phyloP scores from a whole-genome alignment of 1,140 invertebrate species.

The Papilio dardanus region DNA sequence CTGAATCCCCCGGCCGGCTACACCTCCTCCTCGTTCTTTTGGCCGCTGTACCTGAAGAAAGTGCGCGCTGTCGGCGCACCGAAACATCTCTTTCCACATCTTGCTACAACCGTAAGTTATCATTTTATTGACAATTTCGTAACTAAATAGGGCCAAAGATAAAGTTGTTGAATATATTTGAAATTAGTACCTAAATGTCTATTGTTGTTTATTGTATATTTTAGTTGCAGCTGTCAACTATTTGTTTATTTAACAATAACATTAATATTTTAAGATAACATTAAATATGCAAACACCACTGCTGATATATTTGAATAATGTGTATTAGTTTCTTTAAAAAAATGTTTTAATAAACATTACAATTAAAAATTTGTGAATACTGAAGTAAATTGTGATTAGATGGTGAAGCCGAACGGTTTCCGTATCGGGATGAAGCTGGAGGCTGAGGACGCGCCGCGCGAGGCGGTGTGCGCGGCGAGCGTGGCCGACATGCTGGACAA shows the following conservation, averaged over 20 bases:
- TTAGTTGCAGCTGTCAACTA: neutral
- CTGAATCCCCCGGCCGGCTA: conserved; percentile 90
- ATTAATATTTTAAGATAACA: neutral
- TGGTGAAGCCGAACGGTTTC: conserved; percentile 89
- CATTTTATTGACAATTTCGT: too few relatives aligned
- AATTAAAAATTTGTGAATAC: too few relatives aligned
- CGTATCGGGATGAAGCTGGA: conserved; percentile 96
- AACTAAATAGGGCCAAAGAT: neutral
- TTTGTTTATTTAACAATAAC: neutral
- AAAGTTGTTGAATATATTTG: neutral
- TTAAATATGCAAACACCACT: neutral
- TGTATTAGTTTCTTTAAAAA: too few relatives aligned
- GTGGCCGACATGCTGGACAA: conserved; percentile 92
- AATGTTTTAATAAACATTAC: too few relatives aligned
- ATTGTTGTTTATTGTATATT: neutral
- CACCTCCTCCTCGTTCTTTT: conserved; percentile 87
- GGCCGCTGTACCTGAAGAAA: conserved; percentile 92
- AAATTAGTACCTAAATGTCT: neutral
- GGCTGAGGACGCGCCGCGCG: conserved; percentile 96
- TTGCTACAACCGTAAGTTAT: conserved; percentile 72
- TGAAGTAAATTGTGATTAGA: conserved; percentile 81
- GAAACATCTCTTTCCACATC: conserved; percentile 87
- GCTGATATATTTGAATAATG: neutral
- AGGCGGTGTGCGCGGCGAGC: conserved; percentile 93
- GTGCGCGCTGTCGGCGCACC: conserved; percentile 91